These are phyloP conservation scores for Drosophila kurseongensis DNA, from an alignment of 1,140 invertebrate species.

Conservation along the genomic window DNA sequence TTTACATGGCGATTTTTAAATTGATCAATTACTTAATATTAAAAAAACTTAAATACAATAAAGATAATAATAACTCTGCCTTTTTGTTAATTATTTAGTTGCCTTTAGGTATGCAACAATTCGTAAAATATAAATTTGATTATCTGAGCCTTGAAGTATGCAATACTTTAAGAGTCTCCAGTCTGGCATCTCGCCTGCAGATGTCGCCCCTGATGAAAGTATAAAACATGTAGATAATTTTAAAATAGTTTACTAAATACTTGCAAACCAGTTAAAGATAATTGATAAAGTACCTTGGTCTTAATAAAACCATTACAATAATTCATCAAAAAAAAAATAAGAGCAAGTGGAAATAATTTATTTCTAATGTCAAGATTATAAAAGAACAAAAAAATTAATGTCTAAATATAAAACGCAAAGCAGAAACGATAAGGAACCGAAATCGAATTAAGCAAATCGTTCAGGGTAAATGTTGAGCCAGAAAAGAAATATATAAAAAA, in stretches of 20 bases:
- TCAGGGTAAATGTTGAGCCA: too few species aligned
- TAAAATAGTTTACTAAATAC: not conserved
- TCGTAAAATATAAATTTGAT: not conserved
- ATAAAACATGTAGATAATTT: conserved; percentile 1
- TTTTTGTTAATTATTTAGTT: not conserved
- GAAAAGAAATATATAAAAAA: not conserved
- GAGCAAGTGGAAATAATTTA: too few species aligned
- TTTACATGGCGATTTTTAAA: not conserved
- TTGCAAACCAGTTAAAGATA: too few species aligned
- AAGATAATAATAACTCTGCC: too few species aligned
- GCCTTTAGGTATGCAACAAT: conserved; percentile 27
- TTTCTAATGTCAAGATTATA: too few species aligned
- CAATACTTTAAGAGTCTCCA: not conserved
- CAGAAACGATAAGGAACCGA: not conserved
- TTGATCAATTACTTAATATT: not conserved
- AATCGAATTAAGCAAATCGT: not conserved
- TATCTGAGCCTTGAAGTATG: conserved; percentile 6
- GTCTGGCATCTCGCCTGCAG: not conserved
- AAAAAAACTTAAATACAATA: too few species aligned
- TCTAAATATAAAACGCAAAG: too few species aligned
- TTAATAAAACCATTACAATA: too few species aligned
- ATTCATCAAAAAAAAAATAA: too few species aligned
- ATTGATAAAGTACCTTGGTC: too few species aligned
- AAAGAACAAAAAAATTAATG: too few species aligned
- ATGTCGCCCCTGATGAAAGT: conserved; percentile 5